phyloP scores from a whole-genome alignment of 2,888 invertebrate species.

The Hartigia nigra region DNA sequence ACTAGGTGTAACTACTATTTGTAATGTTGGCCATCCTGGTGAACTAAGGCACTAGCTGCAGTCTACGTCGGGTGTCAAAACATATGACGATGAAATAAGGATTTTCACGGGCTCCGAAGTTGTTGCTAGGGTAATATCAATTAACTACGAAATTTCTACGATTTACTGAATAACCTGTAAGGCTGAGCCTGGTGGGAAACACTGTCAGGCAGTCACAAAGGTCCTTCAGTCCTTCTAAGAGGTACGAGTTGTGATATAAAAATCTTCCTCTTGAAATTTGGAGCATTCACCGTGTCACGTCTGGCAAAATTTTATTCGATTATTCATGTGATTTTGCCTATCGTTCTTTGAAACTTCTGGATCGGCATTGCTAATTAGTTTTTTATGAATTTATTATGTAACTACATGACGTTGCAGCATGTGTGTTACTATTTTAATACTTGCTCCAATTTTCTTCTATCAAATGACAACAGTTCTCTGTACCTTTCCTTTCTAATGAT shows the following conservation, averaged over 20 bases:
- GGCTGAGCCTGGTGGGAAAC: background rate
- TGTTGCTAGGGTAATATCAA: conserved; percentile 6
- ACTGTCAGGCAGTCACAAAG: background rate
- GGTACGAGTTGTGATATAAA: conserved; percentile 31
- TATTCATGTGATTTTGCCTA: background rate
- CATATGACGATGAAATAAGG: conserved; percentile 49
- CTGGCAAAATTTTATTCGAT: background rate
- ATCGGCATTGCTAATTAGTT: background rate
- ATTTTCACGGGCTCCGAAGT: conserved; percentile 35
- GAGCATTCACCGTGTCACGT: background rate
- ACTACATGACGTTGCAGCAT: background rate
- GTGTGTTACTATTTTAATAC: background rate
- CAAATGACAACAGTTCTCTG: background rate
- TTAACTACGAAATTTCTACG: background rate
- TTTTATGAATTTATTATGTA: background rate
- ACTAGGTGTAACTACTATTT: no score
- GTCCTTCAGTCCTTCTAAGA: conserved; percentile 18
- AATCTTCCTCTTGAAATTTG: conserved; percentile 24
- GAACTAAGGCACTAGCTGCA: background rate
- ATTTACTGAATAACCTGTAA: background rate
- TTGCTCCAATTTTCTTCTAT: background rate
- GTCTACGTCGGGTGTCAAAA: conserved; percentile 37
- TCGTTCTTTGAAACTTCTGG: background rate
- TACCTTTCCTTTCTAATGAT: background rate
- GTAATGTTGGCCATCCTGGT: background rate